These are phyloP conservation scores for Elmis aenea DNA, from an alignment of 2,888 invertebrate species.

Conservation along the genomic window DNA sequence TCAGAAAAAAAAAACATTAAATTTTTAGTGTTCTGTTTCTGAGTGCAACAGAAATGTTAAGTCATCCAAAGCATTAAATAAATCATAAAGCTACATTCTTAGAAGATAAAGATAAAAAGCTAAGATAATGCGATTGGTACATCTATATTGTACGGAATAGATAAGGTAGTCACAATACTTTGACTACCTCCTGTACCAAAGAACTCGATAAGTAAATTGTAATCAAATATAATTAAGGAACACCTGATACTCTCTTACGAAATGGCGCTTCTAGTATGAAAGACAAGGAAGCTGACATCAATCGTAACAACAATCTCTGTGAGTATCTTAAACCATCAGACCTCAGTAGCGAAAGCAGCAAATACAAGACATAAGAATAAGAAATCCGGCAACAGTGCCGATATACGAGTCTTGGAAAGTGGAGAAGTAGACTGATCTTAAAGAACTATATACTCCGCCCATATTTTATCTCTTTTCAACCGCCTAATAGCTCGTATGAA, in stretches of 20 bases:
- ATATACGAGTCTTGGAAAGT: constrained; percentile 16
- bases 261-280: too few relatives aligned
- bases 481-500: too few relatives aligned
- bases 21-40: too few relatives aligned
- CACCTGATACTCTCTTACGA: too few relatives aligned
- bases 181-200: too few relatives aligned
- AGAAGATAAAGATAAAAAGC: constrained; percentile 8
- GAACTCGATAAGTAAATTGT: too few relatives aligned
- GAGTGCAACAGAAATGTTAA: constrained; percentile 1
- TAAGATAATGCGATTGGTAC: constrained; percentile 6
- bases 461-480: constrained; percentile 11
- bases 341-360: constrained; percentile 9
- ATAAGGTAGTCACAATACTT: constrained; percentile 11
- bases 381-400: constrained; percentile 14
- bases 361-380: constrained; percentile 5
- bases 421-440: constrained; percentile 13
- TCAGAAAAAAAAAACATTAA: too few relatives aligned
- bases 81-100: constrained; percentile 8
- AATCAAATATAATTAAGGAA: too few relatives aligned
- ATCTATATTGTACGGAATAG: constrained; percentile 5
- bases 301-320: too few relatives aligned
- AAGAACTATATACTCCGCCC: constrained; percentile 8
- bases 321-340: constrained; percentile 6
- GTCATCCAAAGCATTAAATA: constrained; percentile 9
- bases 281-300: too few relatives aligned